Conservation (phyloP, 1,140 invertebrate genomes). For the Harlomillsia oculata region DNA sequence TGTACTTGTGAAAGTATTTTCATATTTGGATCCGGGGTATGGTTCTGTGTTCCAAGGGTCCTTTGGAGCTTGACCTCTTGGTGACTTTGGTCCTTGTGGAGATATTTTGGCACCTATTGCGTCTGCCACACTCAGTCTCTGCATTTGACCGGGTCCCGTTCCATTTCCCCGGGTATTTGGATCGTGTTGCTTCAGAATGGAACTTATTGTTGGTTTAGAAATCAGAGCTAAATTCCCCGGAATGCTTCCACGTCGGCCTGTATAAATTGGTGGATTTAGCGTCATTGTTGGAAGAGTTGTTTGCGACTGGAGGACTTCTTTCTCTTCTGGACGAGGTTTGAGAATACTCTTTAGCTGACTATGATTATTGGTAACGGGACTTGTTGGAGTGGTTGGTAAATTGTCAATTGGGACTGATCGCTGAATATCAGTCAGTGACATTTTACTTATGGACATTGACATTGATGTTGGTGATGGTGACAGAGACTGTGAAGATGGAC, state of each 20-base stretch:
- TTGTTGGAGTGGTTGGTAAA: too few relatives aligned
- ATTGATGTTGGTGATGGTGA: too few relatives aligned
- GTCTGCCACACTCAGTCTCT: neutral
- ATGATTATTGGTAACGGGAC: too few relatives aligned
- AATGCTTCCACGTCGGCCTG: slow-evolving; percentile 15
- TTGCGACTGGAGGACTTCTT: neutral
- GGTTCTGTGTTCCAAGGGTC: neutral
- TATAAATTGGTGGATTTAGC: neutral
- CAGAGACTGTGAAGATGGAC: too few relatives aligned
- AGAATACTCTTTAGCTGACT: slow-evolving; percentile 6
- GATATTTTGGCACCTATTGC: neutral
- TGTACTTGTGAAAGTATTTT: neutral
- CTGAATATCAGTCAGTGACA: too few relatives aligned
- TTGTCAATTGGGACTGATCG: too few relatives aligned
- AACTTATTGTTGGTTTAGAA: slow-evolving; percentile 13
- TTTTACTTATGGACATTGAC: too few relatives aligned
- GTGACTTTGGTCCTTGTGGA: neutral
- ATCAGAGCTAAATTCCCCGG: slow-evolving; percentile 6
- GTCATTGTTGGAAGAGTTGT: too few relatives aligned
- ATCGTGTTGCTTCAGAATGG: slow-evolving; percentile 15
- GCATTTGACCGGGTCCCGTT: too few relatives aligned
- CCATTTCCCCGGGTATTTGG: too few relatives aligned
- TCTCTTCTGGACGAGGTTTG: slow-evolving; percentile 3
- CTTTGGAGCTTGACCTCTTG: neutral
- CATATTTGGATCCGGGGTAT: neutral